Conservation (phyloP, 2,113 vertebrate genomes). For the Dipodomys merriami region DNA sequence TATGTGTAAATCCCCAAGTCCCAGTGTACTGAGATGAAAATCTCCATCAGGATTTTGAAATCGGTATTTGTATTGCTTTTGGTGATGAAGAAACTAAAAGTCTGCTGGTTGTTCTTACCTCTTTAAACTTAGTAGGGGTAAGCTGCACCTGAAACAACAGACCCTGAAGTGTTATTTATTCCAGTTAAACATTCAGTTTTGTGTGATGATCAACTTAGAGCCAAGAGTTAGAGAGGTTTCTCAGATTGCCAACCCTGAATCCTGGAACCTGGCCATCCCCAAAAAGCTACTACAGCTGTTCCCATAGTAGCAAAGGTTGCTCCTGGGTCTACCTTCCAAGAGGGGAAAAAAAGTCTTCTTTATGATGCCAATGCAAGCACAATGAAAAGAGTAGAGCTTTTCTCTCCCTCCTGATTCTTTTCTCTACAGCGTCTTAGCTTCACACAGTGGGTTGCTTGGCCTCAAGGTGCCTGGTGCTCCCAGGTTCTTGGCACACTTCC, state of each 20-base stretch:
- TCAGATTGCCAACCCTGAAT: constrained; percentile 75
- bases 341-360: not conserved
- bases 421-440: not conserved
- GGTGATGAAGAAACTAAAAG: constrained; percentile 77
- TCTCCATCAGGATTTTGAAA: constrained; percentile 79
- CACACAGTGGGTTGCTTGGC: too few relatives aligned
- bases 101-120: constrained; percentile 69
- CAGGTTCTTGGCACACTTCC: not conserved
- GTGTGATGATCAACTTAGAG: constrained; percentile 83
- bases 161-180: constrained; percentile 84
- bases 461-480: not conserved
- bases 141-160: constrained; percentile 86
- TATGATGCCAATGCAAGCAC: constrained; percentile 14
- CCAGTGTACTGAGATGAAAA: constrained; percentile 70
- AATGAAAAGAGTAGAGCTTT: constrained; percentile 6
- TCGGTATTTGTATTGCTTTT: constrained; percentile 81
- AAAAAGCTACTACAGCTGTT: constrained; percentile 78
- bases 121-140: constrained; percentile 80
- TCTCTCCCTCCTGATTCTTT: not conserved
- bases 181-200: constrained; percentile 83
- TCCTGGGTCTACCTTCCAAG: constrained; percentile 50
- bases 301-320: constrained; percentile 67
- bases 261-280: constrained; percentile 76
- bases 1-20: constrained; percentile 82
- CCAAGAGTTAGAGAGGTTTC: constrained; percentile 77